Percentiles rank a stretch among this genome's conserved stretches.
Evolutionary conservation across 2,113 vertebrate genomes (phyloP).

Genomic region (Phaethon lepturus): DNA sequence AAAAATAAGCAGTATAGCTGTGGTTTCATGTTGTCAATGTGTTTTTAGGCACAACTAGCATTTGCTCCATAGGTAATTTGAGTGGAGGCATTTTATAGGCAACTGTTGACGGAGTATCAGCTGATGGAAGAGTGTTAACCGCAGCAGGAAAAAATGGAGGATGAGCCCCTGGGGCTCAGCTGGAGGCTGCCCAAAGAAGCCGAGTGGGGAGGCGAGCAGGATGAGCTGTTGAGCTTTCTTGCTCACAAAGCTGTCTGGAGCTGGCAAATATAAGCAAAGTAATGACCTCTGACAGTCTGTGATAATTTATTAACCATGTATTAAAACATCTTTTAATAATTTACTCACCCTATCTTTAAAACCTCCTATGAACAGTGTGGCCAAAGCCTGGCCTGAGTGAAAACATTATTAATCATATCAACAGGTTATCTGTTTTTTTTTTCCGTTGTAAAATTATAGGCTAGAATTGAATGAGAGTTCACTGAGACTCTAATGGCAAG

Average conservation of each 20-base stretch:
- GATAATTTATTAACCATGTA: constrained; percentile 27
- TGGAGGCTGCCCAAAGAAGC: background rate
- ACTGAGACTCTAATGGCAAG: background rate
- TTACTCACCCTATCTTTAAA: background rate
- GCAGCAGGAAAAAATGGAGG: background rate
- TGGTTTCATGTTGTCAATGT: background rate
- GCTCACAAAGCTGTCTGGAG: constrained; percentile 5
- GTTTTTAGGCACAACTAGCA: background rate
- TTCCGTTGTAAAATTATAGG: background rate
- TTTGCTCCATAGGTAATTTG: background rate
- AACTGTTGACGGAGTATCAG: background rate
- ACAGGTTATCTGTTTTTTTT: background rate
- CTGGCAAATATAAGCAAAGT: background rate
- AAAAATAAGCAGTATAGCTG: background rate
- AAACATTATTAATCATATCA: background rate
- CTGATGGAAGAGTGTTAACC: background rate
- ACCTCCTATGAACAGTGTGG: background rate
- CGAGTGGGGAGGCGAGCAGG: background rate
- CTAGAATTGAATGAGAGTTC: background rate
- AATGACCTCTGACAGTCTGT: background rate
- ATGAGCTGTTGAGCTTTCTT: background rate
- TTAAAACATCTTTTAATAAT: constrained; percentile 41
- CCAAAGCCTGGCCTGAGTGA: background rate
- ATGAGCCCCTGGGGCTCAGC: background rate
- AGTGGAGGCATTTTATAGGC: background rate